Conservation (phyloP, 2,797 vertebrate species). For the Macrochelys suwanniensis region DNA sequence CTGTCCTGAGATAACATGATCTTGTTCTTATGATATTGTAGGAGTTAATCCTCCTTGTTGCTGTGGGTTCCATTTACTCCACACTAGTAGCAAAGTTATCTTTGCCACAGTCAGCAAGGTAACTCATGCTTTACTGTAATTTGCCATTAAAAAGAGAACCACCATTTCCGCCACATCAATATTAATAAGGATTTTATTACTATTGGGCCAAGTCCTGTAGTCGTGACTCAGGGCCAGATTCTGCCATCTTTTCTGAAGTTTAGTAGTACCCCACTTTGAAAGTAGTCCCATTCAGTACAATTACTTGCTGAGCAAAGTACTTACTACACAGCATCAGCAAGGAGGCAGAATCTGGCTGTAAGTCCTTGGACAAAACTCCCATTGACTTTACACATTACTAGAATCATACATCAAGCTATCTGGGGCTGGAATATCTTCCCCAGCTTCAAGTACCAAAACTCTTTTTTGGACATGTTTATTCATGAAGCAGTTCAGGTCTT, state of each 20-base stretch:
- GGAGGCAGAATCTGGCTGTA: fast-evolving
- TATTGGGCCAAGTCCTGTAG: neutral
- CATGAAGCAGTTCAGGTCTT: constrained; percentile 36
- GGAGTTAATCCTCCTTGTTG: constrained; percentile 55
- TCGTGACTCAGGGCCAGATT: neutral
- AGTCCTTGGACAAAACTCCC: constrained; percentile 16
- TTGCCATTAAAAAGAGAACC: neutral
- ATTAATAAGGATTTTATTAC: neutral
- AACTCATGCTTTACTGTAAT: neutral
- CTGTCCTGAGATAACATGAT: constrained; percentile 24
- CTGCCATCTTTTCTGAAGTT: neutral
- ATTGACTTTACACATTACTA: neutral
- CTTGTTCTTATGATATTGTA: constrained; percentile 40
- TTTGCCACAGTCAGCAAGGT: constrained; percentile 6
- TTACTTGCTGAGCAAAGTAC: neutral
- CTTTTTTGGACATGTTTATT: constrained; percentile 54
- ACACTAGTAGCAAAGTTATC: constrained; percentile 12
- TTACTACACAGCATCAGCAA: neutral
- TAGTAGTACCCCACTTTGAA: neutral
- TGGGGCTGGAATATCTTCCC: neutral
- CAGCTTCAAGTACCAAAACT: constrained; percentile 30
- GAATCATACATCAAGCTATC: neutral
- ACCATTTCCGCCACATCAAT: neutral
- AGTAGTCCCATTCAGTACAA: neutral
- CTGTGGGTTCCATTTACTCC: constrained; percentile 38